Evolutionary conservation across 30 jellyfish, hydroid and myxozoan genomes (phyloP), one percentile per base, ranked within the genome.

Genomic region (Mastigias papua): DNA sequence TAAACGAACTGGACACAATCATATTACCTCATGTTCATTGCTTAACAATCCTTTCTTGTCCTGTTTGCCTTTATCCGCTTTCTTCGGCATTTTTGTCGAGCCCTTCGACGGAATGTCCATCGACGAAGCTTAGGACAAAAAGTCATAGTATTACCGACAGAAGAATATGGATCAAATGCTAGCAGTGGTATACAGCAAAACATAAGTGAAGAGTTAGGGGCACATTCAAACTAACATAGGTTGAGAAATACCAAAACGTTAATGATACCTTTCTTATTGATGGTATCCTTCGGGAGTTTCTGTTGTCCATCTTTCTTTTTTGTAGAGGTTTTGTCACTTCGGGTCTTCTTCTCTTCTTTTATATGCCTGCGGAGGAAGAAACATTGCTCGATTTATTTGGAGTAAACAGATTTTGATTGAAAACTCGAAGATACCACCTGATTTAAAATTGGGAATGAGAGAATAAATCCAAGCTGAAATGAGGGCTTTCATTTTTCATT

Each of bases 1-100:
- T n/a, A n/a, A n/a, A n/a, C n/a, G n/a, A n/a, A n/a, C n/a, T n/a
- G n/a, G n/a, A n/a, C n/a, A n/a, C n/a, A n/a, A n/a, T n/a, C n/a
- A n/a, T n/a, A n/a, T 42, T 76, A 86, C 95, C 80, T 86, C 95
- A 19, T 60, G 90, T 33, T 86, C 95, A 30, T 80, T 66, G 46
- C 46, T 80, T 2, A 89, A 33, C 33, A 42, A 80, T 26, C 95
- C 90, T 77, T 77, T 77, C 26, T 86, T 86, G 73, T 86, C 95
- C 27, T 69, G 61, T 34, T 76, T 68, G 5, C 69, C 25, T 33
- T 79, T 74, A 42, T 79, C 90, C 3, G 85, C 58, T 31, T 86
- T 86, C 73, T 86, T 86, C 70, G 57, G 89, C 1, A 75, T 34
- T 28, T 86, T 86, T 9, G 95, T 46, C 2, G 86, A 54, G 19